Percentiles rank a stretch among this genome's conserved stretches.
These are phyloP conservation scores for Indicator maculatus DNA, from an alignment of 2,113 vertebrate genomes.

Conservation along the genomic window DNA sequence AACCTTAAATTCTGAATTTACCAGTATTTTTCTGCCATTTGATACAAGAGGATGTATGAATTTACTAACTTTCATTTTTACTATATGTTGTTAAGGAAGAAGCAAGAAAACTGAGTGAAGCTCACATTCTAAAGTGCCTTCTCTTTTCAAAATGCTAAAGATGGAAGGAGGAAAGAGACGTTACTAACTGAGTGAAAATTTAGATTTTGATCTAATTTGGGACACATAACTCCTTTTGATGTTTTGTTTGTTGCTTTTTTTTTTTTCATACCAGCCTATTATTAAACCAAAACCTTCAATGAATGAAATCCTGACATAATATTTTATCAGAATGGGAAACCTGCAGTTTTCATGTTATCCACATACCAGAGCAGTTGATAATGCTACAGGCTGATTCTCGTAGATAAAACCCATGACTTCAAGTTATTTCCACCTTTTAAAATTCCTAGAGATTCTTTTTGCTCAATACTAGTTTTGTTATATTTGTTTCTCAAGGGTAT, in stretches of 20 bases:
- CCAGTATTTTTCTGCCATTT: neutral
- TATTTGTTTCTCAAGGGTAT: slow-evolving; percentile 40
- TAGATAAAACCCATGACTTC: neutral
- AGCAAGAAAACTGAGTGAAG: neutral
- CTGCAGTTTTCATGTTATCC: neutral
- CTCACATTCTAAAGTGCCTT: neutral
- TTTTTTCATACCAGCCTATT: neutral
- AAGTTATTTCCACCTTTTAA: slow-evolving; percentile 2
- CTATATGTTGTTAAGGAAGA: neutral
- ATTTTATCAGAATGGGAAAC: neutral
- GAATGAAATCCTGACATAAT: neutral
- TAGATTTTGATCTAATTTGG: neutral
- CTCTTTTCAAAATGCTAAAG: neutral
- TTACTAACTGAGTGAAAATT: neutral
- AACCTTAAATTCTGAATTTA: neutral
- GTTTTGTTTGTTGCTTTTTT: neutral
- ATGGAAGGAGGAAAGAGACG: neutral
- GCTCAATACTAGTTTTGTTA: neutral
- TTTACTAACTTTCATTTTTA: neutral
- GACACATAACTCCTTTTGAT: neutral
- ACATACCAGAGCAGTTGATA: slow-evolving; percentile 2
- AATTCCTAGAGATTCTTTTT: slow-evolving; percentile 15
- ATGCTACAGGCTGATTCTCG: neutral
- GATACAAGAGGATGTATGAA: neutral
- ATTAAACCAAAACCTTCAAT: neutral